Evolutionary conservation across 2,113 vertebrate species (phyloP).

Genomic region (Chlamydotis undulata): DNA sequence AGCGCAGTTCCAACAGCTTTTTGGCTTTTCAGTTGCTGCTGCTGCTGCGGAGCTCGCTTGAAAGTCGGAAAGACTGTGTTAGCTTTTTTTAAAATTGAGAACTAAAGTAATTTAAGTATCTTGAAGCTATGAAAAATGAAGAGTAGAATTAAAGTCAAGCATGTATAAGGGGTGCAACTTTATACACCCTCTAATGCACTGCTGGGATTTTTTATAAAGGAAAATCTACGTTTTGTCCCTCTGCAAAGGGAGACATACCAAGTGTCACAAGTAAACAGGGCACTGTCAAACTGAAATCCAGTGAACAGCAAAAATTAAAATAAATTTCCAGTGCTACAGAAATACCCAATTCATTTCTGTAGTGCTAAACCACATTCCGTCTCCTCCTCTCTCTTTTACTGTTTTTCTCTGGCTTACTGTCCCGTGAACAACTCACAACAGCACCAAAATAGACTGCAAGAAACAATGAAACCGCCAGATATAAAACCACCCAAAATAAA

Average conservation of each 20-base stretch:
- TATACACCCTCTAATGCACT: fast-evolving
- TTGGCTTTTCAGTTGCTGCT: neutral
- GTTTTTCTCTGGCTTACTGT: neutral
- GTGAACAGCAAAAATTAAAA: neutral
- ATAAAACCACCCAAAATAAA: neutral
- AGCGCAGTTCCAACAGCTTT: fast-evolving
- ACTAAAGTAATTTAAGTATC: neutral
- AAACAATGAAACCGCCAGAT: neutral
- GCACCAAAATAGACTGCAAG: neutral
- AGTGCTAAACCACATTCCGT: neutral
- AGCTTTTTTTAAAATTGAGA: neutral
- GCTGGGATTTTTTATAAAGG: neutral
- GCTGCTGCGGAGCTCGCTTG: neutral
- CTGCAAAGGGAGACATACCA: neutral
- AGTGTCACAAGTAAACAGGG: neutral
- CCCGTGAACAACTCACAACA: neutral
- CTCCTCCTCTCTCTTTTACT: neutral
- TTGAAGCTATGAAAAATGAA: neutral
- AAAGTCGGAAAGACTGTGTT: fast-evolving
- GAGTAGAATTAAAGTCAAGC: neutral
- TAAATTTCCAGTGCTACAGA: constrained; percentile 1
- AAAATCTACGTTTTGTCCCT: neutral
- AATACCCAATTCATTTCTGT: neutral
- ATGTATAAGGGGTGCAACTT: fast-evolving
- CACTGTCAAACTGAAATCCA: neutral